phyloP scores from a whole-genome alignment of 53 echinoderm and acorn worm species.

The Apostichopus leukothele region DNA sequence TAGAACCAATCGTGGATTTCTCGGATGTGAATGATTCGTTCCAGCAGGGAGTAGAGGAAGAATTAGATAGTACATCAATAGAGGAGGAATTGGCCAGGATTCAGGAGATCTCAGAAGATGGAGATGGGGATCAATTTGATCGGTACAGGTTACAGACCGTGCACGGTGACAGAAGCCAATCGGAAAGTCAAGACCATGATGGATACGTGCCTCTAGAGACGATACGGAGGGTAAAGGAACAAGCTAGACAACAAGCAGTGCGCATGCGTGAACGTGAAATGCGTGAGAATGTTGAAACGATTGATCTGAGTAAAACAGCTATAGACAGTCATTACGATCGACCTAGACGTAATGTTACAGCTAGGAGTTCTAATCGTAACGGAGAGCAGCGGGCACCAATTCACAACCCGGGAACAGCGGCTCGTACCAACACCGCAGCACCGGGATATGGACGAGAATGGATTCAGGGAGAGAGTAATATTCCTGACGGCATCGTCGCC shows the following conservation, averaged over 20 bases:
- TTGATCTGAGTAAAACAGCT: background rate
- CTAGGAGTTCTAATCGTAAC: background rate
- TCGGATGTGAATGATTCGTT: background rate
- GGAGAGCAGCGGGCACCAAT: background rate
- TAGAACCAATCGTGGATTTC: constrained; percentile 23
- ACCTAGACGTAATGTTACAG: background rate
- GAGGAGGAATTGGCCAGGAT: background rate
- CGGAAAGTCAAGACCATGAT: background rate
- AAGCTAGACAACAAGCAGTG: constrained; percentile 21
- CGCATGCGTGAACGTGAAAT: constrained; percentile 17
- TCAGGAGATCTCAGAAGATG: background rate
- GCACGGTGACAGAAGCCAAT: background rate
- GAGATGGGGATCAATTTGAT: background rate
- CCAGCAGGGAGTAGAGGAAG: background rate
- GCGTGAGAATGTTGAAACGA: constrained; percentile 12
- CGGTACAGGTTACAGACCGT: background rate
- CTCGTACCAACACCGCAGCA: background rate
- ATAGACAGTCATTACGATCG: background rate
- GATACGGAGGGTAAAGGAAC: constrained; percentile 20
- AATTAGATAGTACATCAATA: background rate
- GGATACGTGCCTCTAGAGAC: constrained; percentile 18
- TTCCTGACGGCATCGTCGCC: constrained; percentile 30
- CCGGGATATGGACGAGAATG: background rate
- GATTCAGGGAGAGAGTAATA: background rate
- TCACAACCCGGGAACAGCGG: background rate